Conservation (phyloP, 2,113 vertebrate genomes). For the Neotragus moschatus region DNA sequence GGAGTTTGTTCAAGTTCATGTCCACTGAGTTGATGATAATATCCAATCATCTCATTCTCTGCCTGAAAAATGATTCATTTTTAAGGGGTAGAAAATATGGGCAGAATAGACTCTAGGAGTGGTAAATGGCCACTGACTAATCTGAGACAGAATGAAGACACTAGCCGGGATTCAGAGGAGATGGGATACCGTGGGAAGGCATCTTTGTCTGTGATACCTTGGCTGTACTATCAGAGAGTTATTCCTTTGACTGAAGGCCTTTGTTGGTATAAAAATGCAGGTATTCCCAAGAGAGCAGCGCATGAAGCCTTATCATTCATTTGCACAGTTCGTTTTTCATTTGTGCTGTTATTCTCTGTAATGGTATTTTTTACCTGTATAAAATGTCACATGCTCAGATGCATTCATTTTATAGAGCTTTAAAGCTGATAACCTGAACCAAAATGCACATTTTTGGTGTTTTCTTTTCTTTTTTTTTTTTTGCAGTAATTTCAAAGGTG, state of each 20-base stretch:
- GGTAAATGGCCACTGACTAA: not conserved
- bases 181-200: not conserved
- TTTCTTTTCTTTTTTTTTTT: not conserved
- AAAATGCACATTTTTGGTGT: not conserved
- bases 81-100: not conserved
- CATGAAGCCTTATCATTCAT: not conserved
- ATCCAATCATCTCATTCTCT: not conserved
- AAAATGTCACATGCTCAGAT: conserved; percentile 51
- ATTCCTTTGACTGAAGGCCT: not conserved
- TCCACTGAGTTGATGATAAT: not conserved
- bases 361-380: not conserved
- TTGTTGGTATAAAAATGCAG: conserved; percentile 27
- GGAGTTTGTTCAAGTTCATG: not conserved
- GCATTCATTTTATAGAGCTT: conserved; percentile 20
- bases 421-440: conserved; percentile 38
- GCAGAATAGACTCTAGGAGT: not conserved
- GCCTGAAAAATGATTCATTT: not conserved
- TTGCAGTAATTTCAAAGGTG: conserved; percentile 57
- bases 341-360: not conserved
- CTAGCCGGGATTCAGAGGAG: not conserved
- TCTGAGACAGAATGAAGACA: not conserved
- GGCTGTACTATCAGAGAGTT: not conserved
- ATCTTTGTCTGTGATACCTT: not conserved
- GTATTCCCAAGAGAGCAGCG: not conserved
- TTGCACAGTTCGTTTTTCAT: not conserved